Conservation (phyloP, 1,140 invertebrate genomes). For the Gonioctena quinquepunctata region DNA sequence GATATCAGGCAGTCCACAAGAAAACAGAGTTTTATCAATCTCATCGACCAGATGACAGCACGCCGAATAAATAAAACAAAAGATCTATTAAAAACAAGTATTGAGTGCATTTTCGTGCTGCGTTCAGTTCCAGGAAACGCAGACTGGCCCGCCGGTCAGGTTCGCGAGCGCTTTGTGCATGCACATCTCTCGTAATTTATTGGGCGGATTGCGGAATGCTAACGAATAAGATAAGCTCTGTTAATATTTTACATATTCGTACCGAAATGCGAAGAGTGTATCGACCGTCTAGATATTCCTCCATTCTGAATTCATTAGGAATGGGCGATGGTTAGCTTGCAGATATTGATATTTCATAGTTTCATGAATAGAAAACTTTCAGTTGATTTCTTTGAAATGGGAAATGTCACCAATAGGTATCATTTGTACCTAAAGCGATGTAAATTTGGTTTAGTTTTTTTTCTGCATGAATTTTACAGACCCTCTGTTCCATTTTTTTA, state of each 20-base stretch:
- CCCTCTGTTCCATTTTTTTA: too few relatives aligned
- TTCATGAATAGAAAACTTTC: too few relatives aligned
- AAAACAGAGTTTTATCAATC: background rate
- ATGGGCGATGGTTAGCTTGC: too few relatives aligned
- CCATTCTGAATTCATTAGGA: too few relatives aligned
- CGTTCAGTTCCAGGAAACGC: constrained; percentile 39
- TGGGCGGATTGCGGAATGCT: constrained; percentile 24
- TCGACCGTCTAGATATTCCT: too few relatives aligned
- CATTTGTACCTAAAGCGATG: too few relatives aligned
- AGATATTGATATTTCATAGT: too few relatives aligned
- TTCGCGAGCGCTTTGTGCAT: constrained; percentile 4
- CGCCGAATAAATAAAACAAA: constrained; percentile 3
- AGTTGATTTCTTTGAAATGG: too few relatives aligned
- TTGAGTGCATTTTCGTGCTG: constrained; percentile 41
- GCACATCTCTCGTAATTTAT: constrained; percentile 32
- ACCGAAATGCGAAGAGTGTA: too few relatives aligned
- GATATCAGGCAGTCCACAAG: background rate
- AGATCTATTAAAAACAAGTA: constrained; percentile 19
- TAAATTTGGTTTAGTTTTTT: too few relatives aligned
- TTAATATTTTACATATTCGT: constrained; percentile 1
- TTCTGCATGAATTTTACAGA: too few relatives aligned
- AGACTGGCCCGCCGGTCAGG: constrained; percentile 12
- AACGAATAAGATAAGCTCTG: constrained; percentile 19
- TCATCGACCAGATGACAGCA: background rate
- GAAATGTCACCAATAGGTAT: too few relatives aligned